A percentile compares a stretch with the other conserved stretches of the same genome.
Evolutionary conservation across 2,797 vertebrate genomes (phyloP).

Genomic region (Aulostomus chinensis): DNA sequence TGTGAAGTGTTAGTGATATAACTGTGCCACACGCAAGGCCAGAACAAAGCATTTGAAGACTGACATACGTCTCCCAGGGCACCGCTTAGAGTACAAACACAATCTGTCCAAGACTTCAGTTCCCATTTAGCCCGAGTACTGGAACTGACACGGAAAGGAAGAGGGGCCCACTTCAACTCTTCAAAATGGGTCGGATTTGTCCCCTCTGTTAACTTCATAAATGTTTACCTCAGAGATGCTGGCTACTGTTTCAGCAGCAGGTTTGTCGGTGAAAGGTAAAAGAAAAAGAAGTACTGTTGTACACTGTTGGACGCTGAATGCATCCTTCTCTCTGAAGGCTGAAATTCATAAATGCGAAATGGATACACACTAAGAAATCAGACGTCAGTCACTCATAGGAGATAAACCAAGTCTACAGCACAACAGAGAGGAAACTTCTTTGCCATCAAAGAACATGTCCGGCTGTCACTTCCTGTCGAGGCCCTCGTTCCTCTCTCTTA

Average conservation of each 20-base stretch:
- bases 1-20: slow-evolving; percentile 69
- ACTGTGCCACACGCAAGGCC: slow-evolving; percentile 70
- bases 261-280: no score
- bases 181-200: neutral
- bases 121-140: slow-evolving; percentile 44
- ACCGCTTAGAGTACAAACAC: slow-evolving; percentile 67
- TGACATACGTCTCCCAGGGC: slow-evolving; percentile 68
- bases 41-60: slow-evolving; percentile 60
- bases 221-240: no score
- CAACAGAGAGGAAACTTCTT: slow-evolving; percentile 22
- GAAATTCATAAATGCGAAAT: no score
- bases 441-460: slow-evolving; percentile 41
- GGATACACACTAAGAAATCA: slow-evolving; percentile 1
- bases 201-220: neutral
- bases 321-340: no score
- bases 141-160: slow-evolving; percentile 46
- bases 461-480: slow-evolving; percentile 58
- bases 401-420: neutral
- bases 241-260: no score
- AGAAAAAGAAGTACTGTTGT: no score
- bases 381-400: no score
- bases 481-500: slow-evolving; percentile 46
- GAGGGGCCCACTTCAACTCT: no score
- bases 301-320: no score
- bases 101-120: slow-evolving; percentile 59